A percentile compares a stretch with the other conserved stretches of the same genome.
These are phyloP conservation scores for Scortum barcoo DNA, from an alignment of 2,113 vertebrate species.

Conservation along the genomic window DNA sequence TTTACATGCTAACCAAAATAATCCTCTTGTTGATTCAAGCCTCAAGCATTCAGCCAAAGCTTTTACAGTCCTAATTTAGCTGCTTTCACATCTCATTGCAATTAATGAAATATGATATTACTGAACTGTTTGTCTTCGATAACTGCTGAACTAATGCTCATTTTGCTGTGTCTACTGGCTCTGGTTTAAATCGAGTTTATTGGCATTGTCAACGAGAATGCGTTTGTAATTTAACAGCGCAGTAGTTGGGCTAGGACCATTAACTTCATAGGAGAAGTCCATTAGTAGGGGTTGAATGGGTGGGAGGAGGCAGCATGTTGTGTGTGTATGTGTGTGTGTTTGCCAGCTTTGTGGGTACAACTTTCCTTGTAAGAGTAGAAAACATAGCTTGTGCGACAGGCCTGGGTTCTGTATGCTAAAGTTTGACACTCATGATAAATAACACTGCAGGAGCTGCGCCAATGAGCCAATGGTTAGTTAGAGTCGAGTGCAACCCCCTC, in stretches of 20 bases:
- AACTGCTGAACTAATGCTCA: neutral
- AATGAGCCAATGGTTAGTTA: neutral
- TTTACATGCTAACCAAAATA: neutral
- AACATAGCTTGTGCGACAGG: neutral
- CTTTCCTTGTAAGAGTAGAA: neutral
- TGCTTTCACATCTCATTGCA: neutral
- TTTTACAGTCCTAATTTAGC: neutral
- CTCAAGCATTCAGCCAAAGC: neutral
- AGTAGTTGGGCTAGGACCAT: conserved; percentile 13
- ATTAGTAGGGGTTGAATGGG: conserved; percentile 15
- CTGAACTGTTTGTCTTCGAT: neutral
- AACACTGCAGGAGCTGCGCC: neutral
- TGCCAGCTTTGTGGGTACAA: neutral
- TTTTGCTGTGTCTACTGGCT: conserved; percentile 8
- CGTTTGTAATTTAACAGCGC: conserved; percentile 24
- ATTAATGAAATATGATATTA: conserved; percentile 6
- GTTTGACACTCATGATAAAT: conserved; percentile 29
- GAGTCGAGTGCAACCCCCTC: neutral
- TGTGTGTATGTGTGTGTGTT: conserved; percentile 2
- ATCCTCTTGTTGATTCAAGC: neutral
- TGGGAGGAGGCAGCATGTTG: neutral
- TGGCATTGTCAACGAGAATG: neutral
- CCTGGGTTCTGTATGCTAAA: conserved; percentile 21
- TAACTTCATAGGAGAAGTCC: neutral
- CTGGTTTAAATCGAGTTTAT: conserved; percentile 17